A percentile compares a stretch with the other conserved stretches of the same genome.
Evolutionary conservation across 2,888 invertebrate genomes (phyloP).

Genomic region (Machimus atricapillus): DNA sequence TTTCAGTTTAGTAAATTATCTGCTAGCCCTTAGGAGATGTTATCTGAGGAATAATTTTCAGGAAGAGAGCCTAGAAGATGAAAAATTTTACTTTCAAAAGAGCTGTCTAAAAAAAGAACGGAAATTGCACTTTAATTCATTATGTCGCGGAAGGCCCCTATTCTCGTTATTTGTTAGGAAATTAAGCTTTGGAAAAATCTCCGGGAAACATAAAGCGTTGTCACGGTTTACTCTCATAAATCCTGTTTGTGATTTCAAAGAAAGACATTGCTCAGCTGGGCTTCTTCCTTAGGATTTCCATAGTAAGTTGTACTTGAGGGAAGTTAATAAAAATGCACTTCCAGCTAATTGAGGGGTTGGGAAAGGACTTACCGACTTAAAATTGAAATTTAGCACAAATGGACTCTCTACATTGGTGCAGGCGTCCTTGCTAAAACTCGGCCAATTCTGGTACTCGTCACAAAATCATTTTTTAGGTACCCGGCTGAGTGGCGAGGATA

Average conservation of each 20-base stretch:
- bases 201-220: not conserved
- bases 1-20: not conserved
- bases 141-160: not conserved
- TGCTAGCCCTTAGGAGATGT: not conserved
- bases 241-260: conserved; percentile 11
- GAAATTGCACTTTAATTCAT: conserved; percentile 16
- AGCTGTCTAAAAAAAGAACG: not conserved
- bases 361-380: not conserved
- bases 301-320: not conserved
- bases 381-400: conserved; percentile 9
- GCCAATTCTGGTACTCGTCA: not conserved
- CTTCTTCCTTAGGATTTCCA: not conserved
- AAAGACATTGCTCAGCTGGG: not conserved
- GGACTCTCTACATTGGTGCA: not conserved
- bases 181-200: not conserved
- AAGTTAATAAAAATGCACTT: conserved; percentile 26
- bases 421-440: not conserved
- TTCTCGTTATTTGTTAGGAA: conserved; percentile 9
- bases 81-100: not conserved
- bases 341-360: not conserved
- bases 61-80: not conserved
- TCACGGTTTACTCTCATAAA: conserved; percentile 5
- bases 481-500: not conserved
- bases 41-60: not conserved
- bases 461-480: not conserved